Conservation (phyloP, 1,140 invertebrate genomes). For the Gyrodactylus bullatarudis region DNA sequence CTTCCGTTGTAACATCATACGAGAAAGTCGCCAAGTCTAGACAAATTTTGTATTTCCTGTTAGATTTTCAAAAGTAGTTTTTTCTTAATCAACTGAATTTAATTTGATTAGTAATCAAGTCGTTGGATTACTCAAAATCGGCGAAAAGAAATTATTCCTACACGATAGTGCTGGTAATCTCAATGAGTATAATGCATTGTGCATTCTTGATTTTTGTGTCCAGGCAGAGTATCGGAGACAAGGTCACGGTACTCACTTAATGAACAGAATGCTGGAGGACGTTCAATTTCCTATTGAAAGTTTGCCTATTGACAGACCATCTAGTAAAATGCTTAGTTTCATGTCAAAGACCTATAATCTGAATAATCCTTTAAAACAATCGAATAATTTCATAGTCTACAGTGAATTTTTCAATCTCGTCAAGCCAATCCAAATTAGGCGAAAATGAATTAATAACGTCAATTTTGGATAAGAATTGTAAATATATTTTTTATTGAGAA, state of each 20-base stretch:
- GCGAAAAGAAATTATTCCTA: neutral
- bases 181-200: neutral
- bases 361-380: neutral
- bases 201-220: neutral
- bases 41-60: neutral
- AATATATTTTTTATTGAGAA: no score
- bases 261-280: neutral
- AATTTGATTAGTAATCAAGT: neutral
- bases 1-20: neutral
- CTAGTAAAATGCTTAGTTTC: neutral
- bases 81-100: neutral
- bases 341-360: neutral
- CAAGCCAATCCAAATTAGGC: neutral
- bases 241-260: neutral
- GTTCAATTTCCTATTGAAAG: neutral
- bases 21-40: neutral
- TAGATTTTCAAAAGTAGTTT: neutral
- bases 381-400: neutral
- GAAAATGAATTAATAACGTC: no score
- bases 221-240: neutral
- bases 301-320: neutral
- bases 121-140: neutral
- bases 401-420: neutral
- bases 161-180: neutral
- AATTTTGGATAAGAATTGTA: no score